Base-by-base conservation (phyloP, 2,113 vertebrate species). In the Columbina picui region DNA sequence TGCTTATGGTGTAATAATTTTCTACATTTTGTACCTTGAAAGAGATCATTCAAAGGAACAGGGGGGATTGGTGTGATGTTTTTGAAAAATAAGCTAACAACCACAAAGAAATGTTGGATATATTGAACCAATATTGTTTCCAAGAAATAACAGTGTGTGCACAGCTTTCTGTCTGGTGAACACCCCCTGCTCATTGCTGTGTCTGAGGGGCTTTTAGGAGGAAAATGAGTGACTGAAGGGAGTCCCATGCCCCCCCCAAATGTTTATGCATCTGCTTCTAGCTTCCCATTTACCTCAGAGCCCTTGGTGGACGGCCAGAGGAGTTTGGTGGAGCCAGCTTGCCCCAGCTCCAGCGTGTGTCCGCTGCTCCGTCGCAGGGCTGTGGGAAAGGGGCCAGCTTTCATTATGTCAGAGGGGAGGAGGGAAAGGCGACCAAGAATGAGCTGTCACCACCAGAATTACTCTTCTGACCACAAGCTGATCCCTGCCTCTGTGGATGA, bases 241-340 rank as follows among this genome's bases (percentile, higher is more conserved):
- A 77, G 14, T 20, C 5, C 91, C 1, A 41, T 43, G 64, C 10
- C 32, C 21, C 49, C 21, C 19, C 47, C 43, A 65, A 0, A 15
- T 11, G 1, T 0, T 0, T 13, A 1, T 30, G 18, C 3, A 1
- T 29, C n/a, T 22, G 7, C 0, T 49, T 3, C 10, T 29, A 52
- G 8, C 52, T 52, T 52, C 23, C 20, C 25, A 15, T 57, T 61
- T 36, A 27, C 34, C 59, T 10, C 15, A 52, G n/a, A 82, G 78
- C 41, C 10, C 34, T 63, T 69, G 45, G 38, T 9, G 23, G 13
- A 21, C 1, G 8, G 55, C 3, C 9, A 9, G 91, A 2, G 0
- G 1, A 32, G 57, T 9, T 2, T 2, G 3, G 57, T 25, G 32
- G 84, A 38, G 59, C 10, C 68, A 61, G 75, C 45, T 55, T n/a